Base-by-base conservation (phyloP, 2,888 invertebrate genomes). In the Hymenopus coronatus region DNA sequence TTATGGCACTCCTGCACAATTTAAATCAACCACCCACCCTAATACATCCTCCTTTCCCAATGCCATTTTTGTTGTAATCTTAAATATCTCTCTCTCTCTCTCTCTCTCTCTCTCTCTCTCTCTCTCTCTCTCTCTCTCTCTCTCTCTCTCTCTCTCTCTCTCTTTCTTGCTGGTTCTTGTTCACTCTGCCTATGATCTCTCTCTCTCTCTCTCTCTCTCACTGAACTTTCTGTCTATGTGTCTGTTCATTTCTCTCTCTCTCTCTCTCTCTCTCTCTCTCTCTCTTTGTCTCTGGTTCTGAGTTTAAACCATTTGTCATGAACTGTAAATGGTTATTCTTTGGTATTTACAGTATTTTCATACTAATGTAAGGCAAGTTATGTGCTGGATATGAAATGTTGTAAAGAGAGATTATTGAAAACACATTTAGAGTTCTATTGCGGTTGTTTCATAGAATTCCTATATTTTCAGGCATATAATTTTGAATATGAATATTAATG, bases 221-320 rank as follows among this genome's bases (percentile, higher is more conserved):
- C 33, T 85, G 12, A 40, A 40, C 40, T 46, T 15, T 84, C 30
- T 33, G 12, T 84, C 30, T 33, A 3, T 84, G 33, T 84, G 25
- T 84, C 30, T 84, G 33, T 84, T 40, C 40, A 40, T 40, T 40
- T 40, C 40, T 85, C 27, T 85, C 33, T 84, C 85, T 85, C 85
- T 85, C 85, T 28, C 40, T 85, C 25, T 85, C 40, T 86, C 86
- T 86, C n/a, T 40, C 40, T 85, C 27, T 85, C 33, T 84, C 85
- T 85, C 85, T 85, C 85, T 28, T n/a, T 85, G n/a, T 85, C 40
- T 86, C 86, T 86, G 54, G 81, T 81, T 86, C 70, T 86, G 25
- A 28, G 70, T 81, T 86, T 81, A 46, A 27, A 86, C 28, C 27
- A 54, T 70, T 85, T 86, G 15, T 86, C 30, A 9, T 81, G 86